A percentile compares a stretch with the other conserved stretches of the same genome.
Conservation (phyloP, 2,113 vertebrate genomes). For the Platycercus adscitus region DNA sequence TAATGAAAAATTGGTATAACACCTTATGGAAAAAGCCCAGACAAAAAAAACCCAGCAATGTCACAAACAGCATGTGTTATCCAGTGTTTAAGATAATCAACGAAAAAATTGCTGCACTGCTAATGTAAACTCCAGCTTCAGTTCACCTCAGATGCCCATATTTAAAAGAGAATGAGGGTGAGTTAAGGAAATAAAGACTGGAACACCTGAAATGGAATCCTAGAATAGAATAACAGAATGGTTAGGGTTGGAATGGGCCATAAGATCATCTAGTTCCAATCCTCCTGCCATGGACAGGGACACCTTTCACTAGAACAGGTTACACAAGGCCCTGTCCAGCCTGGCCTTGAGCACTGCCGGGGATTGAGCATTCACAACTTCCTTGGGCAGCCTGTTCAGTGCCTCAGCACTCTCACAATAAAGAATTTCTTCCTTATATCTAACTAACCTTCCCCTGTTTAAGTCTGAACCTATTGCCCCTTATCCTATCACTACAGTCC, state of each 20-base stretch:
- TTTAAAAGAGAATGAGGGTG: background rate
- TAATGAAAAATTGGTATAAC: background rate
- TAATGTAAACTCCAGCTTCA: background rate
- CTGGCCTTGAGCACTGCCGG: background rate
- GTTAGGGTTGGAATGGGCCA: background rate
- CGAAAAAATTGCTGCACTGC: background rate
- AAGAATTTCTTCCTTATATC: background rate
- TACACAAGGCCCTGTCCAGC: background rate
- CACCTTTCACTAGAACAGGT: background rate
- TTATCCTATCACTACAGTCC: background rate
- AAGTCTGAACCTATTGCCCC: background rate
- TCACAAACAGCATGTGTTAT: background rate
- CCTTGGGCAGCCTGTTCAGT: background rate
- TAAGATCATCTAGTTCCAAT: background rate
- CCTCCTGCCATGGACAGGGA: background rate
- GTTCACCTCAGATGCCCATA: background rate
- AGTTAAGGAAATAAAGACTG: background rate
- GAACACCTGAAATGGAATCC: background rate
- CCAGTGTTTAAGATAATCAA: background rate
- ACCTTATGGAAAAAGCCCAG: background rate
- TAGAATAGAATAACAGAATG: background rate
- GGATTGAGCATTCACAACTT: background rate
- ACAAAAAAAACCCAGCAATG: background rate
- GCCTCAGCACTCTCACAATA: background rate
- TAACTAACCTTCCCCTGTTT: background rate